Conservation (phyloP, 2,888 invertebrate genomes). For the Megastigmus dorsalis region DNA sequence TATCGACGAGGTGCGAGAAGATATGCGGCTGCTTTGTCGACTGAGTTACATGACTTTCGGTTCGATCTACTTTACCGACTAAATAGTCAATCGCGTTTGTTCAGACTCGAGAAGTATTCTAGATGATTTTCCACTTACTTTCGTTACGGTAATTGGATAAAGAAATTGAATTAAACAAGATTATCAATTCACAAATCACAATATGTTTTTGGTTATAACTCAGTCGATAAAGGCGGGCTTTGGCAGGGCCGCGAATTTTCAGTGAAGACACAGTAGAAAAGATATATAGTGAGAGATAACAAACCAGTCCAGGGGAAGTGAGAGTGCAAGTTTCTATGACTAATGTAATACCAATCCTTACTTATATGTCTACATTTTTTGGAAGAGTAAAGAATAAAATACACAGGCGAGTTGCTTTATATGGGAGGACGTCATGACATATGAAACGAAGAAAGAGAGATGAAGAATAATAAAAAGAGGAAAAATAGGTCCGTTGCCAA, state of each 20-base stretch:
- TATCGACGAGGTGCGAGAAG: no score
- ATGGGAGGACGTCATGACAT: neutral
- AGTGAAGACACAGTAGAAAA: neutral
- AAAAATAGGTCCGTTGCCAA: neutral
- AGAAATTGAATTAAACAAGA: no score
- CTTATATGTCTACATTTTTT: neutral
- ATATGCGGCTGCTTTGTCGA: conserved; percentile 22
- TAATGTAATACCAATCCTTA: conserved; percentile 13
- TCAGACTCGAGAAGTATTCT: neutral
- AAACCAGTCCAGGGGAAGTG: conserved; percentile 22
- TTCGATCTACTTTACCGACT: no score
- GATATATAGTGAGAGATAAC: conserved; percentile 5
- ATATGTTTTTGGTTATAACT: neutral
- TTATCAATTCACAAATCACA: no score
- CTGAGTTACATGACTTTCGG: conserved; percentile 27
- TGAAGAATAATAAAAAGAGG: no score
- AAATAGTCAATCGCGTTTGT: no score
- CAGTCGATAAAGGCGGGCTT: neutral
- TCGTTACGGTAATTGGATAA: no score
- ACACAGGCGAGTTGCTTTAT: neutral
- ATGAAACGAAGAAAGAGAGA: neutral
- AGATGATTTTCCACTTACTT: no score
- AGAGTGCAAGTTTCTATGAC: conserved; percentile 17
- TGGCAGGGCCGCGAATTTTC: neutral
- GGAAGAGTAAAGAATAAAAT: neutral